phyloP scores from a whole-genome alignment of 2,113 vertebrate species.

The Oxygymnocypris stewartii region DNA sequence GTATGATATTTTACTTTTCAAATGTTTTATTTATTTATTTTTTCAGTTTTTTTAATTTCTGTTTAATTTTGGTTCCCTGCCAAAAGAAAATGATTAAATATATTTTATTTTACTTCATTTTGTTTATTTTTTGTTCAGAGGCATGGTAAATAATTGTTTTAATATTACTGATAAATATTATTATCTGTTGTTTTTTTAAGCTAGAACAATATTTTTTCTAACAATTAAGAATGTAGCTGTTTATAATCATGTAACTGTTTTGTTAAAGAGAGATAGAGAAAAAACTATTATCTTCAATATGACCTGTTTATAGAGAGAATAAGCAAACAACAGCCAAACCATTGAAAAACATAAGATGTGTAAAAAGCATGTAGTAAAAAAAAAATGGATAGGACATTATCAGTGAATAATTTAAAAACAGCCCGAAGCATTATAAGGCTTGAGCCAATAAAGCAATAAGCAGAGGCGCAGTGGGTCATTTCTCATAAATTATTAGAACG shows the following conservation, averaged over 20 bases:
- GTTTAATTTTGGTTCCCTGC: background rate
- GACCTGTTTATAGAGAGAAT: background rate
- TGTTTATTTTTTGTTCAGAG: background rate
- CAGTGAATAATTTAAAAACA: conserved; percentile 59
- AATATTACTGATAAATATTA: background rate
- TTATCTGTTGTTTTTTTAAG: background rate
- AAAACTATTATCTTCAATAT: too few relatives aligned
- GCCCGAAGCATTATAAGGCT: conserved; percentile 54
- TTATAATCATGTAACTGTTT: too few relatives aligned
- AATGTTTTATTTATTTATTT: background rate
- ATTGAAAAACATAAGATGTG: conserved; percentile 28
- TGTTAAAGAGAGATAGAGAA: too few relatives aligned
- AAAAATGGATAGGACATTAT: conserved; percentile 47
- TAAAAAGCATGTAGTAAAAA: conserved; percentile 46
- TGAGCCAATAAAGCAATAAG: conserved; percentile 53
- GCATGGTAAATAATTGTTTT: background rate
- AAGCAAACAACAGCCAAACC: background rate
- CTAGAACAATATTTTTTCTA: too few relatives aligned
- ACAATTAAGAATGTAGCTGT: too few relatives aligned
- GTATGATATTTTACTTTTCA: background rate
- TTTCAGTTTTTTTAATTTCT: background rate
- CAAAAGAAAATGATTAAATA: background rate
- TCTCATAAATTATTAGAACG: conserved; percentile 63
- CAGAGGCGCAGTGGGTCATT: conserved; percentile 51
- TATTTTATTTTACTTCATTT: background rate